Evolutionary conservation across 37 sponge, comb jelly and placozoan species (phyloP), one percentile per base, ranked within the genome.

Genomic region (Halichondria panicea): DNA sequence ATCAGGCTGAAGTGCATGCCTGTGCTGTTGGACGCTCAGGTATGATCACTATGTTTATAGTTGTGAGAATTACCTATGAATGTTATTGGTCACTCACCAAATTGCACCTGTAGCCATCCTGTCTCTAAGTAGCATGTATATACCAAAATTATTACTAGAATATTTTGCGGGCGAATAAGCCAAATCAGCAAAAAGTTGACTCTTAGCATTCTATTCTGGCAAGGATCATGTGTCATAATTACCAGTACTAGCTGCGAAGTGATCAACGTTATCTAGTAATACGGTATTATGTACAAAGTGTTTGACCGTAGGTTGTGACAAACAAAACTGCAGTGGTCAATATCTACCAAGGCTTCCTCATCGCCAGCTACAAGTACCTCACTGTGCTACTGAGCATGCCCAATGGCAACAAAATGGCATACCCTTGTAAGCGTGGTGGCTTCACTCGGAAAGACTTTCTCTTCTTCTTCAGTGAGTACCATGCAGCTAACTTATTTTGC

Each of bases 301-400:
- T 48, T 46, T 34, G 44, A 24, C n/a, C 25, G 1, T 36, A 85
- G 78, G 1, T 82, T 25, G 25, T 66, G 0, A 78, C 84, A 22
- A 44, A 77, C 54, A 66, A 73, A 35, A 38, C 54, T 36, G 61
- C 83, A 3, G 25, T 73, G 24, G 50, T 34, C 30, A 81, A 88
- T 43, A 32, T 77, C 28, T 88, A 82, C 68, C 71, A 82, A 62
- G 54, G 27, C 9, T 81, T 88, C 39, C 61, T 88, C 25, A 43
- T 82, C 60, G 64, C 63, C 1, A 84, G 68, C 4, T 56, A 83
- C 50, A 88, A 88, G 80, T 82, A 71, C 48, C 55, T 77, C 57
- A 53, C 28, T 40, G 65, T 46, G 52, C 78, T 41, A 77, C 33
- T 24, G 70, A 31, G 53, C 53, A 21, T 13, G 53, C 45, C n/a